Evolutionary conservation across 2,797 vertebrate genomes (phyloP).

Genomic region (Nannoperca obscura): DNA sequence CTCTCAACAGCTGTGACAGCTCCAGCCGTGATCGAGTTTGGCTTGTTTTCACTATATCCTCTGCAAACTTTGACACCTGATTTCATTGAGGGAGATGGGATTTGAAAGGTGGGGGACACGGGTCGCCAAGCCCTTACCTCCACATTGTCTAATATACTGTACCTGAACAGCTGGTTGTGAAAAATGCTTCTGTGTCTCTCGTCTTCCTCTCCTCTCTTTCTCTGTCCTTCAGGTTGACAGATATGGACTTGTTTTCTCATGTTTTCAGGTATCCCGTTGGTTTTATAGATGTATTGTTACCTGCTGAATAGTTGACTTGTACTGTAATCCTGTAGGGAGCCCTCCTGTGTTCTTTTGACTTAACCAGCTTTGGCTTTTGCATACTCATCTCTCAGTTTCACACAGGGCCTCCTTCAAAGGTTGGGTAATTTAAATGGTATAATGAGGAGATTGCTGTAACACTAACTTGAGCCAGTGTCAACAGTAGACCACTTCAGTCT

Average conservation of each 20-base stretch:
- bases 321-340: neutral
- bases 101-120: constrained; percentile 81
- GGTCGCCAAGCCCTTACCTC: constrained; percentile 74
- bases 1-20: constrained; percentile 78
- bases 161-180: constrained; percentile 65
- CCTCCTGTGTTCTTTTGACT: neutral
- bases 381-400: neutral
- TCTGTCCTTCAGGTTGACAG: constrained; percentile 21
- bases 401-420: neutral
- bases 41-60: constrained; percentile 83
- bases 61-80: constrained; percentile 84
- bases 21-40: constrained; percentile 77
- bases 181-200: constrained; percentile 46
- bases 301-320: neutral
- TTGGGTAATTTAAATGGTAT: constrained; percentile 2
- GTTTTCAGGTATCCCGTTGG: neutral
- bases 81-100: constrained; percentile 82
- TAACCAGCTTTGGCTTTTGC: neutral
- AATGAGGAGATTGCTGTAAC: neutral
- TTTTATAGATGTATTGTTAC: constrained; percentile 3
- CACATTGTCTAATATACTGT: constrained; percentile 69
- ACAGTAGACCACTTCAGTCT: neutral
- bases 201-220: constrained; percentile 10
- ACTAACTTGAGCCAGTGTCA: neutral
- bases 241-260: neutral